phyloP scores from a whole-genome alignment of 2,888 invertebrate species.

The Phengaris arion region DNA sequence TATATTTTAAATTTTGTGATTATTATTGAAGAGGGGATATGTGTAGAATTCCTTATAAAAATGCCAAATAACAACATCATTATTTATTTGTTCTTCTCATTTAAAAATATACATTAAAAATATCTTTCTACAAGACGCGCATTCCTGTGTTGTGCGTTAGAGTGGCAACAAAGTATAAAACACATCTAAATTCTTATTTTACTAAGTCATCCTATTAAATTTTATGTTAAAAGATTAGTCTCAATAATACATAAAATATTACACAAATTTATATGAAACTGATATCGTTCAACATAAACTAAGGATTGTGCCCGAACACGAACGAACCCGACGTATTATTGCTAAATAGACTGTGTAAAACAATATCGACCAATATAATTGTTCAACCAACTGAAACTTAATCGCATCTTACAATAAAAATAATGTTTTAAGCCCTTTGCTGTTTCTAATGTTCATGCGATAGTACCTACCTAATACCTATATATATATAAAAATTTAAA shows the following conservation, averaged over 20 bases:
- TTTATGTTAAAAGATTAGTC: too few species aligned
- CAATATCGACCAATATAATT: not conserved
- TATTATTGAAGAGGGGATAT: not conserved
- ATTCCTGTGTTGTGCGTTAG: not conserved
- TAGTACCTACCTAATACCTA: not conserved
- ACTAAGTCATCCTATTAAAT: not conserved
- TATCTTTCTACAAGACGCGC: not conserved
- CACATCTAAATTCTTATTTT: not conserved
- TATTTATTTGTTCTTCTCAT: not conserved
- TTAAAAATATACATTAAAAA: not conserved
- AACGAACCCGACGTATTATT: not conserved
- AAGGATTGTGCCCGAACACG: not conserved
- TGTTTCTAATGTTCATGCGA: not conserved
- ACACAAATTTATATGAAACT: too few species aligned
- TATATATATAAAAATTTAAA: not conserved
- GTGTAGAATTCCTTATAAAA: not conserved
- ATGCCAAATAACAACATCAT: not conserved
- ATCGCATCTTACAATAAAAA: not conserved
- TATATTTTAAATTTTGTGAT: not conserved
- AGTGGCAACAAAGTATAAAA: not conserved
- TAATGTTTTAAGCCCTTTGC: conserved; percentile 6
- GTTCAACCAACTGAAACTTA: not conserved
- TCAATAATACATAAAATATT: too few species aligned
- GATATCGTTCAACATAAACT: too few species aligned
- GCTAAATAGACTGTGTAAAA: not conserved